Evolutionary conservation across 2,113 vertebrate genomes (phyloP).

Genomic region (Hippocampus mohnikei): DNA sequence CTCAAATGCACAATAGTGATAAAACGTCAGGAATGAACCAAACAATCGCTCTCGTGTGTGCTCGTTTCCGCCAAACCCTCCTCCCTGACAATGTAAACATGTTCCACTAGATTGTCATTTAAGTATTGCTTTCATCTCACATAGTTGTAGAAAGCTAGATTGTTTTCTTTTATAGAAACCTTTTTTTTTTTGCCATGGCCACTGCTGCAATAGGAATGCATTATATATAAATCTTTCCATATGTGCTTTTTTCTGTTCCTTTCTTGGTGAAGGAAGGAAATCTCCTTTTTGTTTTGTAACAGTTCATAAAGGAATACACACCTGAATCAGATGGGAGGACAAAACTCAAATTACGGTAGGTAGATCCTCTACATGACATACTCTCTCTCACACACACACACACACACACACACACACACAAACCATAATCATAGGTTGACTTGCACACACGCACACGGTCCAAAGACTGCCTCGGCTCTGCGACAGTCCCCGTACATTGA

Average conservation of each 20-base stretch:
- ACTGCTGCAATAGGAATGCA: conserved; percentile 72
- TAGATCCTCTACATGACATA: conserved; percentile 46
- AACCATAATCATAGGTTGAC: background rate
- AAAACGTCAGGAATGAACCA: background rate
- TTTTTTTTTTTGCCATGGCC: conserved; percentile 51
- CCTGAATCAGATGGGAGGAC: conserved; percentile 60
- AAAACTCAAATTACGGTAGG: conserved; percentile 46
- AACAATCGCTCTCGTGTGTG: background rate
- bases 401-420: background rate
- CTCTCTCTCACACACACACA: too few species aligned
- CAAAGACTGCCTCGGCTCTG: conserved; percentile 34
- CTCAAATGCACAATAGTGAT: conserved; percentile 8
- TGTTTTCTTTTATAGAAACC: conserved; percentile 65
- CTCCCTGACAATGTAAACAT: conserved; percentile 77
- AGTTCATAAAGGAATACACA: conserved; percentile 56
- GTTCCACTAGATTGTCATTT: conserved; percentile 79
- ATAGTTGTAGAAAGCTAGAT: conserved; percentile 83
- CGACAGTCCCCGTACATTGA: conserved; percentile 53
- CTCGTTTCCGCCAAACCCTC: background rate
- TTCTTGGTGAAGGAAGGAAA: conserved; percentile 20
- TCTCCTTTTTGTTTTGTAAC: conserved; percentile 33
- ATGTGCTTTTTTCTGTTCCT: conserved; percentile 63
- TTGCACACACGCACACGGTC: conserved; percentile 14
- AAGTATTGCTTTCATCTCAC: conserved; percentile 81
- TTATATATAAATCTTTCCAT: conserved; percentile 68